Base-by-base conservation (phyloP, 1,140 invertebrate species). In the Drosophila takahashii region DNA sequence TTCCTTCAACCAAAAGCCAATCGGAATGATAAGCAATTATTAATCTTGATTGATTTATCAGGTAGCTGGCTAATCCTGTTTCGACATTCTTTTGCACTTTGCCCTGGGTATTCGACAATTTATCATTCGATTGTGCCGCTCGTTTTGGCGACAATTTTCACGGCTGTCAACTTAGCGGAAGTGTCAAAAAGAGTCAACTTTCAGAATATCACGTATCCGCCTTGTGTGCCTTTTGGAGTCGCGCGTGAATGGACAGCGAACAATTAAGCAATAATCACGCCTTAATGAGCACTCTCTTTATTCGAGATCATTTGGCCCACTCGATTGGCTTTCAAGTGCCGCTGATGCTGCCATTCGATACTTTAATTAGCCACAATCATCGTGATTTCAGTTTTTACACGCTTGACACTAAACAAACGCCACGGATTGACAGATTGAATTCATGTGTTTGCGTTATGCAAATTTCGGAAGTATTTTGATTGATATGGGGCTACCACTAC, bases 141-240 rank as follows among this genome's bases (percentile, higher is more conserved):
- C 67, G 29, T 86, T 86, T 64, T 79, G 67, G 67, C 67, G 83
- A 87, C 81, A 90, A 86, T 90, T 90, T 91, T 90, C 81, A 91
- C 90, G 84, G 70, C 75, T 91, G 89, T 91, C 89, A 81, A 91
- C 89, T 91, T 91, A 90, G 89, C 89, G 89, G 89, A 91, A 91
- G 89, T 91, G 81, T 75, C 71, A 90, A 79, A 58, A 58, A 53
- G 41, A 36, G 66, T 53, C 59, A 77, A 86, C 59, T 79, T 86
- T 89, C 50, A 69, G 66, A 69, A 57, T 67, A 59, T 36, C 48
- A 77, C 71, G 79, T 89, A 89, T 89, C 84, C 84, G 84, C 85
- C 66, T 89, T 54, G 77, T 62, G 51, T 54, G 58, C 22, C 22
- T 22, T 22, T 1, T 22, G 22, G 22, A 22, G 22, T 22, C 22